Conservation (phyloP, 1,140 invertebrate species). For the Platorchestia sp. region DNA sequence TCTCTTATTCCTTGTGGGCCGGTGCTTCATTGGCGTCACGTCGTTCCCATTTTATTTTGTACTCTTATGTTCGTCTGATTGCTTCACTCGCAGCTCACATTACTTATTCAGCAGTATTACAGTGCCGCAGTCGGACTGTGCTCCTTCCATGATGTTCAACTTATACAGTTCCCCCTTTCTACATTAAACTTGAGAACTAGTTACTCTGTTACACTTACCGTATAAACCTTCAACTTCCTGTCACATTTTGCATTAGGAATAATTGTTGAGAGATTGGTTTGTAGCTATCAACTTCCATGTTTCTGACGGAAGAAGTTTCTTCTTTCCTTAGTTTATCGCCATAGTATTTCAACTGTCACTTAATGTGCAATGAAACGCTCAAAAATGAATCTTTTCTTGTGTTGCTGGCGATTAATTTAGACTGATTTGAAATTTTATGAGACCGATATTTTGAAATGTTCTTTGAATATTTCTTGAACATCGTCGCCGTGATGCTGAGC, state of each 20-base stretch:
- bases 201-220: background rate
- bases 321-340: too few relatives aligned
- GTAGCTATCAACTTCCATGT: background rate
- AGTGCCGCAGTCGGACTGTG: background rate
- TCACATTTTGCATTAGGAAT: background rate
- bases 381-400: background rate
- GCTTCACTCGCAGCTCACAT: background rate
- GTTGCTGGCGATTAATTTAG: background rate
- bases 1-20: background rate
- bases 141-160: background rate
- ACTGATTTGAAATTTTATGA: background rate
- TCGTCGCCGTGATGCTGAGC: background rate
- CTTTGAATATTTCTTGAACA: background rate
- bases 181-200: background rate
- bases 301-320: background rate
- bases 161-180: background rate
- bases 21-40: background rate
- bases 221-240: background rate
- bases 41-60: background rate
- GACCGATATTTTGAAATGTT: background rate
- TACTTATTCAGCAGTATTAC: slow-evolving; percentile 20
- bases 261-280: background rate
- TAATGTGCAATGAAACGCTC: background rate
- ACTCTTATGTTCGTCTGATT: background rate
- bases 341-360: too few relatives aligned